Conservation (phyloP, 2,797 vertebrate species). For the Spatula versicolor region DNA sequence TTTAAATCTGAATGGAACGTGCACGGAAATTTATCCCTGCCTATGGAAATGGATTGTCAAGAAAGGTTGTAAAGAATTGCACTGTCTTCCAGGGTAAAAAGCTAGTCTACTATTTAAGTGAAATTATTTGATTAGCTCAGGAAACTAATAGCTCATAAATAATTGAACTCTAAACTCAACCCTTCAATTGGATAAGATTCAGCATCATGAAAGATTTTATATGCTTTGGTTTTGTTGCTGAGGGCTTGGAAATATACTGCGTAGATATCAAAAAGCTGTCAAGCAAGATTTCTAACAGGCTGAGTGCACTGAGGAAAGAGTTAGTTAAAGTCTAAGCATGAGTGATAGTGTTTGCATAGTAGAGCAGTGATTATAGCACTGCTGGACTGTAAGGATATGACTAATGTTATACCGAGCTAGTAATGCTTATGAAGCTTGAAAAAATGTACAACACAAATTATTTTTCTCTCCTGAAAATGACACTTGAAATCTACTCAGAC, state of each 20-base stretch:
- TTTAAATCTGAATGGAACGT: constrained; percentile 11
- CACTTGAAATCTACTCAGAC: constrained; percentile 45
- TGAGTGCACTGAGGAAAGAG: constrained; percentile 40
- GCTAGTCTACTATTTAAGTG: constrained; percentile 16
- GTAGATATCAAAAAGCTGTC: constrained; percentile 56
- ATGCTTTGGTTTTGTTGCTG: constrained; percentile 44
- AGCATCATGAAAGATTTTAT: not conserved
- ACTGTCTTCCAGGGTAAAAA: constrained; percentile 3
- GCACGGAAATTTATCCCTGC: constrained; percentile 20
- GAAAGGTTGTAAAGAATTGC: not conserved
- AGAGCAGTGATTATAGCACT: constrained; percentile 55
- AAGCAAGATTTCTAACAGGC: constrained; percentile 57
- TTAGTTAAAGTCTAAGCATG: constrained; percentile 55
- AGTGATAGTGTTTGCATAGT: constrained; percentile 67
- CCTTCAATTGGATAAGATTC: constrained; percentile 12
- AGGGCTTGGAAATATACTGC: constrained; percentile 37
- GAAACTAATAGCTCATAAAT: constrained; percentile 55
- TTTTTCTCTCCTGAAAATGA: constrained; percentile 49
- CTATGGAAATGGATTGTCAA: constrained; percentile 14
- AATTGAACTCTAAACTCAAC: constrained; percentile 29
- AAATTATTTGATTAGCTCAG: constrained; percentile 57
- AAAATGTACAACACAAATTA: constrained; percentile 45
- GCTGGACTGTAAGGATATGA: constrained; percentile 59
- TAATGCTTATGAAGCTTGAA: constrained; percentile 48
- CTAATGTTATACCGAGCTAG: constrained; percentile 40